Percentiles rank a stretch among this genome's conserved stretches.
Conservation (phyloP, 2,797 vertebrate species). For the Lacerta viridis region DNA sequence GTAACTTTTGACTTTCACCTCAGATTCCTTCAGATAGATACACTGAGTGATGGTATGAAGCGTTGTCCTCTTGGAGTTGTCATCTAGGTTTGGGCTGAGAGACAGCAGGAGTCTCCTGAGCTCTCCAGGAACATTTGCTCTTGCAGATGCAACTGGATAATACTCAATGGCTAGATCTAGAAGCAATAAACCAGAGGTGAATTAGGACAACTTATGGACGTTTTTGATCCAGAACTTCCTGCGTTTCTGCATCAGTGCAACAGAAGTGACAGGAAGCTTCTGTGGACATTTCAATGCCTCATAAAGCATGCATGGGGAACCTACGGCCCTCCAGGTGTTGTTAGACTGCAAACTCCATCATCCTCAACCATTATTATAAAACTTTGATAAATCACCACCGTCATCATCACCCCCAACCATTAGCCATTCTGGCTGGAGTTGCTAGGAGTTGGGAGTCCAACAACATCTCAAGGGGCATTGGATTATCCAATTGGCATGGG, state of each 20-base stretch:
- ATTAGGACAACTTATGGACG: background rate
- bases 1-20: slow-evolving; percentile 51
- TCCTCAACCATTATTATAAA: too few species aligned
- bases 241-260: background rate
- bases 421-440: too few species aligned
- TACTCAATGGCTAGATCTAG: slow-evolving; percentile 67
- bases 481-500: too few species aligned
- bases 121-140: slow-evolving; percentile 57
- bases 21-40: slow-evolving; percentile 70
- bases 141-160: background rate
- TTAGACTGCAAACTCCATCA: too few species aligned
- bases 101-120: slow-evolving; percentile 68
- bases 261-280: background rate
- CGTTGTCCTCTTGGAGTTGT: slow-evolving; percentile 57
- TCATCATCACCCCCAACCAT: too few species aligned
- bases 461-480: too few species aligned
- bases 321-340: too few species aligned
- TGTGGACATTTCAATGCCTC: background rate
- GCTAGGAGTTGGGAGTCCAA: too few species aligned
- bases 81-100: slow-evolving; percentile 64
- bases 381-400: too few species aligned
- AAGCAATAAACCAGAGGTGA: slow-evolving; percentile 4
- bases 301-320: too few species aligned
- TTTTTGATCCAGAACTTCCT: background rate
- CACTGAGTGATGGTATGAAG: slow-evolving; percentile 72